Base-by-base conservation (phyloP, 92 coral and sea anemone genomes). In the Bergia puertoricense region DNA sequence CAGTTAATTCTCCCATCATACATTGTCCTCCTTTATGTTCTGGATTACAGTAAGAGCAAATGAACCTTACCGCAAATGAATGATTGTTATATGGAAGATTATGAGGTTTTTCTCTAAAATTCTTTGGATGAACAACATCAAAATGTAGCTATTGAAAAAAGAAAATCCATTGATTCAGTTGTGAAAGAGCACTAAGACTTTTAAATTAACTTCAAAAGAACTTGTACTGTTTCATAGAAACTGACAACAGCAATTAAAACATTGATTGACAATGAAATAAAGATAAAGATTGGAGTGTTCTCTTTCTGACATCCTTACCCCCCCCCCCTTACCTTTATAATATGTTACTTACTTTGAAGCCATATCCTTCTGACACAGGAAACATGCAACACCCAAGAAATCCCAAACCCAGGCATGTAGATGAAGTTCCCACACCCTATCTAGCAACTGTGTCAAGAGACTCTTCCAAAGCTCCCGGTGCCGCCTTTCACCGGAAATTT, bases 391-490 rank as follows among this genome's bases (percentile, higher is more conserved):
- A n/a, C 96, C 96, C 7, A 96, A 88, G 68, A 96, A 89, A 79
- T 91, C 93, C 85, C 81, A 93, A 74, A 96, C 90, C 99, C 99
- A 96, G 1, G 98, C 89, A 85, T 96, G 99, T 38, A 95, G 94
- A 82, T 95, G 98, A 22, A 96, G 82, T 66, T 96, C 96, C 96
- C 98, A 90, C 39, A 96, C 86, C 67, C 94, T 91, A 90, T 96
- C 99, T 36, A 96, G 57, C 37, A 89, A 67, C 36, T 95, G 94
- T 36, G 98, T 86, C 14, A 95, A 38, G 0, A 95, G 86, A 57
- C 92, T 93, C 81, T 91, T 95, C 98, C 96, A 96, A 88, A 95
- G 88, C 39, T 95, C 95, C 50, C 92, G 91, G 90, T 86, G 84
- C 50, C 96, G 89, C 43, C 93, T 85, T 41, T 89, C 88, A 22